Evolutionary conservation across 64 coral and sea anemone species (phyloP).

Genomic region (Orbicella faveolata): DNA sequence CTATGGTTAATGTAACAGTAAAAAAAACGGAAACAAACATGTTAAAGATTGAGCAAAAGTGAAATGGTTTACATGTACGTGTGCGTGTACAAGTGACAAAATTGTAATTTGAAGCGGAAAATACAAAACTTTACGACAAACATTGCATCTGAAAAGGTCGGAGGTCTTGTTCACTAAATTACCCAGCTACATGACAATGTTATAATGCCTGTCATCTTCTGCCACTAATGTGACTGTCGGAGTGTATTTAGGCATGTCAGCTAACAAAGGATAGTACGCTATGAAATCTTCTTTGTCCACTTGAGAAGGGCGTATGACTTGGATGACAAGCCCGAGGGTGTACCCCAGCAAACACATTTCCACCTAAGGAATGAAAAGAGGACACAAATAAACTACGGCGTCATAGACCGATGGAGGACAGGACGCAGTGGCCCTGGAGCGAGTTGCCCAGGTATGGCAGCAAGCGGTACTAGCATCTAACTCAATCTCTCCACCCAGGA

Average conservation of each 20-base stretch:
- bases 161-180: not conserved
- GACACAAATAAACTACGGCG: not conserved
- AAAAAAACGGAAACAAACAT: too few relatives aligned
- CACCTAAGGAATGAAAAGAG: conserved; percentile 40
- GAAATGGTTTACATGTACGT: too few relatives aligned
- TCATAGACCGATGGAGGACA: not conserved
- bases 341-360: conserved; percentile 90
- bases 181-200: conserved; percentile 57
- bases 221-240: conserved; percentile 69
- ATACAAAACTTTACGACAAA: too few relatives aligned
- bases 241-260: conserved; percentile 56
- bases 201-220: conserved; percentile 88
- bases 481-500: too few relatives aligned
- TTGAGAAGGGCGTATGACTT: conserved; percentile 86
- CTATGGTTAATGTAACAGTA: too few relatives aligned
- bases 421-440: not conserved
- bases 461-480: too few relatives aligned
- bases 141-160: too few relatives aligned
- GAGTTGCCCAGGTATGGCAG: too few relatives aligned
- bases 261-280: conserved; percentile 65
- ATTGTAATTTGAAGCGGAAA: too few relatives aligned
- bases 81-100: too few relatives aligned
- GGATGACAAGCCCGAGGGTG: conserved; percentile 68
- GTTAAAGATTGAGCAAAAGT: too few relatives aligned
- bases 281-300: conserved; percentile 79